Evolutionary conservation across 2,113 vertebrate species (phyloP).

Genomic region (Arenaria interpres): DNA sequence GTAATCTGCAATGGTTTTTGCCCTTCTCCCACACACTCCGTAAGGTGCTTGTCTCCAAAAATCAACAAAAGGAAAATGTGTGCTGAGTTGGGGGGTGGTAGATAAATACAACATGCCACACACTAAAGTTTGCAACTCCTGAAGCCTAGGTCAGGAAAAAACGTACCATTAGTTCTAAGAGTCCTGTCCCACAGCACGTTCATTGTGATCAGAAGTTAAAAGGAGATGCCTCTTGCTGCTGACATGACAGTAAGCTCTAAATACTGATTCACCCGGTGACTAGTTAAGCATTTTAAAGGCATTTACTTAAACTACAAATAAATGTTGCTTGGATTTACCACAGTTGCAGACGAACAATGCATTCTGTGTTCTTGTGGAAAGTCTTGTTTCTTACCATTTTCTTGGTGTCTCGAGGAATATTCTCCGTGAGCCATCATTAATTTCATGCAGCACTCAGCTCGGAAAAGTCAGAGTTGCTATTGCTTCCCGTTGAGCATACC

Average conservation of each 20-base stretch:
- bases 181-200: not conserved
- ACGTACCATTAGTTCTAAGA: not conserved
- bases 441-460: not conserved
- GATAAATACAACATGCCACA: not conserved
- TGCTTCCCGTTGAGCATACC: not conserved
- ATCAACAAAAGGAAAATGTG: not conserved
- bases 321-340: not conserved
- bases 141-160: not conserved
- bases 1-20: not conserved
- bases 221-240: not conserved
- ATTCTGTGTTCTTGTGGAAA: not conserved
- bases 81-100: not conserved
- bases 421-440: not conserved
- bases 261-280: not conserved
- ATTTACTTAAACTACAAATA: not conserved
- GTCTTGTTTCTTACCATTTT: not conserved
- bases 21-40: not conserved
- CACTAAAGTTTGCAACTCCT: not conserved
- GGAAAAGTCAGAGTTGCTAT: not conserved
- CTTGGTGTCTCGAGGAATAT: not conserved
- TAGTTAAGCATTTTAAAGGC: not conserved
- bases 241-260: not conserved
- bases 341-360: not conserved
- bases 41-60: not conserved
- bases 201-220: not conserved